Percentiles rank a stretch among this genome's conserved stretches.
Conservation (phyloP, 1,140 invertebrate genomes). For the Dolichoris vasculosae region DNA sequence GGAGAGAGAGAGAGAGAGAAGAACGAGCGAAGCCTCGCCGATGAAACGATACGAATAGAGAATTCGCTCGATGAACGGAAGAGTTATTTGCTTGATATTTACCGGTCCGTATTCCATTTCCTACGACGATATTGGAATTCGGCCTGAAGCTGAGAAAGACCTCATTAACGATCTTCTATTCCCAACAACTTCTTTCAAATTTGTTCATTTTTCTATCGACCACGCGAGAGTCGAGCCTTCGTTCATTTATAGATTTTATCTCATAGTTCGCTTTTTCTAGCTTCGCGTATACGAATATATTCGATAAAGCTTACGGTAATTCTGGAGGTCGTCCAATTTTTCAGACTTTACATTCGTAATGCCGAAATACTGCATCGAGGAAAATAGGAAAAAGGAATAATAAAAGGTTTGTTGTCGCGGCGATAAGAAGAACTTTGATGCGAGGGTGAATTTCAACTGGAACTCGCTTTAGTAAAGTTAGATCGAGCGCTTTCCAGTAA, state of each 20-base stretch:
- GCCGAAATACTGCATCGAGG: background rate
- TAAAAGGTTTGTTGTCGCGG: background rate
- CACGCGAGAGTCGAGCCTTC: background rate
- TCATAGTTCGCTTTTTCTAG: background rate
- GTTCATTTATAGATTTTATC: background rate
- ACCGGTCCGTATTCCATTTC: constrained; percentile 27
- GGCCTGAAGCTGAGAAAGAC: background rate
- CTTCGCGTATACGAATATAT: background rate
- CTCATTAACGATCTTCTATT: constrained; percentile 34
- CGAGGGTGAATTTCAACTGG: background rate
- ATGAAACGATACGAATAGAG: background rate
- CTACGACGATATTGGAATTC: background rate
- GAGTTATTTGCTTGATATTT: constrained; percentile 31
- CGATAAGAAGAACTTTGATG: background rate
- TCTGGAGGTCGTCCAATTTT: background rate
- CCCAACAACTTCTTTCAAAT: background rate
- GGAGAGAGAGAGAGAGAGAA: background rate
- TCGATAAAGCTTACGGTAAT: background rate
- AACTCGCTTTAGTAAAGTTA: background rate
- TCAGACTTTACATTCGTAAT: background rate
- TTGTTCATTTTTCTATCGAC: background rate
- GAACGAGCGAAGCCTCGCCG: constrained; percentile 8
- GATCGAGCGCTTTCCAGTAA: background rate
- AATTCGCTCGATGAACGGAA: constrained; percentile 27
- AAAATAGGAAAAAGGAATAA: background rate